A percentile compares a stretch with the other conserved stretches of the same genome.
These are phyloP conservation scores for Myotis yumanensis DNA, from an alignment of 2,113 vertebrate species.

Conservation along the genomic window DNA sequence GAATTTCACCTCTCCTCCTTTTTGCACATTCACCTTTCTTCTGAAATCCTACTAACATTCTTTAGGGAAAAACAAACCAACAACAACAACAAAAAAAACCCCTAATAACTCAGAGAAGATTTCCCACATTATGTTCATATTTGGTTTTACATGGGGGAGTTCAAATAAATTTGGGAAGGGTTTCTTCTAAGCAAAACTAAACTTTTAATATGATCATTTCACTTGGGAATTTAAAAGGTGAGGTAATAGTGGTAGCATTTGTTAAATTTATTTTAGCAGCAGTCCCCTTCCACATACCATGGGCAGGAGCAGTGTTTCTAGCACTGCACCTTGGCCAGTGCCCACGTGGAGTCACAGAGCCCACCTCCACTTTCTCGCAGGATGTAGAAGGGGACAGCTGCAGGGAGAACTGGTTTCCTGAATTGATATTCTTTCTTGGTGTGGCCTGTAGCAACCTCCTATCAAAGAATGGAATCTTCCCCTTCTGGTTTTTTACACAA, in stretches of 20 bases:
- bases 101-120: background rate
- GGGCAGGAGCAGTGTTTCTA: fast-evolving
- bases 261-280: background rate
- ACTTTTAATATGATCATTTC: background rate
- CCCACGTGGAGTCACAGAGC: fast-evolving
- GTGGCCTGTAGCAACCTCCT: background rate
- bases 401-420: background rate
- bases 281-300: background rate
- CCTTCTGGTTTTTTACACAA: background rate
- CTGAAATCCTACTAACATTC: background rate
- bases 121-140: background rate
- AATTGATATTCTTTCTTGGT: background rate
- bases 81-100: background rate
- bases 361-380: background rate
- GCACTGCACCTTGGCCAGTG: fast-evolving
- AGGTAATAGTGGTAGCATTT: background rate
- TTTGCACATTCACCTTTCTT: background rate
- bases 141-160: background rate
- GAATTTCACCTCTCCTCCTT: background rate
- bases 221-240: background rate
- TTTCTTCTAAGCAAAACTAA: background rate
- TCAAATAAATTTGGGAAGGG: background rate
- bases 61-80: background rate
- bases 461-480: background rate
- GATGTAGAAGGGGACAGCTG: too few relatives aligned